phyloP scores from a whole-genome alignment of 2,797 vertebrate species.

The Silurus lanzhouensis region DNA sequence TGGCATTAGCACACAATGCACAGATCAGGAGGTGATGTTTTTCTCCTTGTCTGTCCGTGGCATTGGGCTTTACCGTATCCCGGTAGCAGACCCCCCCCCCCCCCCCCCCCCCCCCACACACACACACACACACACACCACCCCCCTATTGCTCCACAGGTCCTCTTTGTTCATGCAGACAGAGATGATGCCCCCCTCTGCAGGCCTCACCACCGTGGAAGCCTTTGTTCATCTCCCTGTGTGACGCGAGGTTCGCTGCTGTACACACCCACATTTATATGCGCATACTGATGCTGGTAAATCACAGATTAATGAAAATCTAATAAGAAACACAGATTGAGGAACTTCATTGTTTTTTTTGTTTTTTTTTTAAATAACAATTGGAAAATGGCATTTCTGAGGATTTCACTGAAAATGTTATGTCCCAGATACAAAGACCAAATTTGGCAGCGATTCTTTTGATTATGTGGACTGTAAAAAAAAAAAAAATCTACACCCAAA shows the following conservation, averaged over 20 bases:
- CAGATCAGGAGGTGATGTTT: constrained; percentile 27
- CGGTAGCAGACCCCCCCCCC: neutral
- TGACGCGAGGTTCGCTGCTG: constrained; percentile 38
- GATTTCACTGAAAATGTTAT: neutral
- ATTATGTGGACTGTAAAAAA: neutral
- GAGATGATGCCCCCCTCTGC: constrained; percentile 48
- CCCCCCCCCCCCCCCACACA: too few species aligned
- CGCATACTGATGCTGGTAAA: constrained; percentile 57
- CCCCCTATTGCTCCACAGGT: constrained; percentile 56
- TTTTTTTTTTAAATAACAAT: too few species aligned
- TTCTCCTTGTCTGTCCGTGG: constrained; percentile 15
- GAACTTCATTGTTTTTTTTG: neutral
- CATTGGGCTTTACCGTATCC: constrained; percentile 49
- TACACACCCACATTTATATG: constrained; percentile 51
- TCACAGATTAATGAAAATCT: constrained; percentile 51
- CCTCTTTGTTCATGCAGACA: constrained; percentile 61
- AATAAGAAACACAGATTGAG: constrained; percentile 27
- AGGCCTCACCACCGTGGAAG: constrained; percentile 40
- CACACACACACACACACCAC: too few species aligned
- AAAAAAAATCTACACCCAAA: neutral
- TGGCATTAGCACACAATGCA: constrained; percentile 20
- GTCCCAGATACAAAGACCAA: neutral
- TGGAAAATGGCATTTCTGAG: neutral
- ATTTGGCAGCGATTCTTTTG: neutral
- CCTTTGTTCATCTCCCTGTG: constrained; percentile 56